phyloP scores from a whole-genome alignment of 1,140 invertebrate genomes.

The Metaphire vulgaris region DNA sequence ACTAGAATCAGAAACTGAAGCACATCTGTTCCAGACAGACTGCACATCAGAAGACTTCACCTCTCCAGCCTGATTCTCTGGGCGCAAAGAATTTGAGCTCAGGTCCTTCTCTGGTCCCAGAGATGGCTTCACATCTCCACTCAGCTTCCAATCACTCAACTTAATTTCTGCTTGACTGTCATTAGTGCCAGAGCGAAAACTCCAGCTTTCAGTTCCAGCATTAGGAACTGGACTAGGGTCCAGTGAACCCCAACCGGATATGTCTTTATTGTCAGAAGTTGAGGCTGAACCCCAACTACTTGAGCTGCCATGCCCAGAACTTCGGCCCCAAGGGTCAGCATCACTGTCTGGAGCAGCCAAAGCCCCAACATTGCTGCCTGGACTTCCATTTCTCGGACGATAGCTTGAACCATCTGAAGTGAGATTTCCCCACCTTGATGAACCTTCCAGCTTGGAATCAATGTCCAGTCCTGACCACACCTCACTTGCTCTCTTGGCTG shows the following conservation, averaged over 20 bases:
- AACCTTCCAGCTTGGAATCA: background rate
- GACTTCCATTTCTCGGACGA: background rate
- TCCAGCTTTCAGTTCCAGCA: constrained; percentile 25
- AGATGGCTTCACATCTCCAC: background rate
- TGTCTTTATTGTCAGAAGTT: background rate
- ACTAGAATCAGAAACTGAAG: background rate
- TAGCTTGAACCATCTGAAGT: background rate
- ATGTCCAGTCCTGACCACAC: background rate
- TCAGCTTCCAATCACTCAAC: background rate
- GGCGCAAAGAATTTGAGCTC: background rate
- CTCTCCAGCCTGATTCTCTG: background rate
- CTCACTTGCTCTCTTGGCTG: background rate
- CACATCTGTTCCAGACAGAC: background rate
- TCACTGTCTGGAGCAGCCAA: background rate
- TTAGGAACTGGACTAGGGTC: constrained; percentile 17
- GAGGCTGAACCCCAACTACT: background rate
- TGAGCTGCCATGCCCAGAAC: background rate
- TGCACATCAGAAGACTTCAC: background rate
- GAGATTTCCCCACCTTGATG: background rate
- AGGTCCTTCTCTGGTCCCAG: background rate
- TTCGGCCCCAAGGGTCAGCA: background rate
- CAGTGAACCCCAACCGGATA: constrained; percentile 24
- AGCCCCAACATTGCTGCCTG: background rate
- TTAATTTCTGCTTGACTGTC: background rate
- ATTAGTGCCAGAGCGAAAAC: background rate